phyloP scores from a whole-genome alignment of 2,797 vertebrate species.

The Hemitrygon akajei region DNA sequence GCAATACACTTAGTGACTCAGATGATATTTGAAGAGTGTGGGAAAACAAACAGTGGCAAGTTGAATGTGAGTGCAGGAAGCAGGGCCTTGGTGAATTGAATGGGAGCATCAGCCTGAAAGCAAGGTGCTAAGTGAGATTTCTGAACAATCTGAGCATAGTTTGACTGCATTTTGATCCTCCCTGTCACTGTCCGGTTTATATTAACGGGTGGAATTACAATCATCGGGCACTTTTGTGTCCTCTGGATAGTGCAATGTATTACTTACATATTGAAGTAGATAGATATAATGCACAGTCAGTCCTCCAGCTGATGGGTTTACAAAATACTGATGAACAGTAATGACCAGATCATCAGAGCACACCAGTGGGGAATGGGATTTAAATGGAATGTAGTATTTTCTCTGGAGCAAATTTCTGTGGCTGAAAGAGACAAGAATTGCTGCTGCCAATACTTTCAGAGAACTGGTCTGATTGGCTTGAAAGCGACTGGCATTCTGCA shows the following conservation, averaged over 20 bases:
- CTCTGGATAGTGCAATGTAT: not conserved
- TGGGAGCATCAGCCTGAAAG: too few species aligned
- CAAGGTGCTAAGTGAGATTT: too few species aligned
- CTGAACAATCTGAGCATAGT: too few species aligned
- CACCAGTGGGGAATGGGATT: not conserved
- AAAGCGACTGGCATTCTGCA: not conserved
- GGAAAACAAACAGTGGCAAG: too few species aligned
- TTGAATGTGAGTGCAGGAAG: too few species aligned
- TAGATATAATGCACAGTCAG: too few species aligned
- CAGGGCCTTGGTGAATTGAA: too few species aligned
- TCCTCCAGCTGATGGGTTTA: too few species aligned
- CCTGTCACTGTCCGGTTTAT: not conserved
- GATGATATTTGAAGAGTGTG: too few species aligned
- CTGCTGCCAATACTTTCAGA: not conserved
- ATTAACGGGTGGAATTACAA: not conserved
- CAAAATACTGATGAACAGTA: not conserved
- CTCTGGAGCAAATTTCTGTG: not conserved
- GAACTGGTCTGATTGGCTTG: not conserved
- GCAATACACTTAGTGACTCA: too few species aligned
- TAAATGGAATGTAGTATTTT: not conserved
- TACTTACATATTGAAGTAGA: not conserved
- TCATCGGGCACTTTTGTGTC: not conserved
- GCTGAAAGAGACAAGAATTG: not conserved
- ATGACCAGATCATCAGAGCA: not conserved
- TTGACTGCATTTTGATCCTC: not conserved